Evolutionary conservation across 1,140 invertebrate genomes (phyloP).

Genomic region (Catajapyx aquilonaris): DNA sequence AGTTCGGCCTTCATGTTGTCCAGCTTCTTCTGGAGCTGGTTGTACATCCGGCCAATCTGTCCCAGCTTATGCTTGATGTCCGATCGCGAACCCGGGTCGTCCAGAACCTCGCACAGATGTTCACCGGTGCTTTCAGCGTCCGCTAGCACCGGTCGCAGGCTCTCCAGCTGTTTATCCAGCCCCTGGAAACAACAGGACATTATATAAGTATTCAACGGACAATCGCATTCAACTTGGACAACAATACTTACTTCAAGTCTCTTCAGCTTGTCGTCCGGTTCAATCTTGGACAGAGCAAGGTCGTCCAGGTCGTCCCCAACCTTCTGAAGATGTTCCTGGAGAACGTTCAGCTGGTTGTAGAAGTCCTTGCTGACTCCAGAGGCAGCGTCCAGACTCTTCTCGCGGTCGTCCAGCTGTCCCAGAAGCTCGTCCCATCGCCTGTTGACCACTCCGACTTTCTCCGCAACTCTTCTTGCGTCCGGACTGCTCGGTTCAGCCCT

Average conservation of each 20-base stretch:
- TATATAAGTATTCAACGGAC: neutral
- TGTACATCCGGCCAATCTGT: conserved; percentile 60
- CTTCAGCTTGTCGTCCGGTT: conserved; percentile 66
- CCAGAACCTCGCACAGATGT: conserved; percentile 67
- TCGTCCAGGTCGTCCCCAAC: conserved; percentile 73
- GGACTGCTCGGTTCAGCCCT: conserved; percentile 42
- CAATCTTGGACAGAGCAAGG: conserved; percentile 45
- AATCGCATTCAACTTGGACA: neutral
- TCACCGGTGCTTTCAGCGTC: conserved; percentile 70
- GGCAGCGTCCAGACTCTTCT: conserved; percentile 61
- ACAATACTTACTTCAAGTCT: conserved; percentile 32
- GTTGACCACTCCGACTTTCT: conserved; percentile 32
- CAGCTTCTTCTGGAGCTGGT: conserved; percentile 65
- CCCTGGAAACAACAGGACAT: conserved; percentile 23
- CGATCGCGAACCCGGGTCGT: conserved; percentile 66
- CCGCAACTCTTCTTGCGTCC: conserved; percentile 46
- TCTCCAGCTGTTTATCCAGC: conserved; percentile 67
- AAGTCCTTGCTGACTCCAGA: conserved; percentile 77
- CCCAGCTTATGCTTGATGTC: conserved; percentile 77
- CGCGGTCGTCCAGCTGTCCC: conserved; percentile 54
- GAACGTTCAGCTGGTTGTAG: conserved; percentile 55
- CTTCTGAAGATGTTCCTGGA: conserved; percentile 57
- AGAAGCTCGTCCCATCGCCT: conserved; percentile 62
- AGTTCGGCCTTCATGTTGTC: conserved; percentile 76
- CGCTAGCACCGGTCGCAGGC: conserved; percentile 61